Evolutionary conservation across 2,797 vertebrate species (phyloP).

Genomic region (Acomys russatus): DNA sequence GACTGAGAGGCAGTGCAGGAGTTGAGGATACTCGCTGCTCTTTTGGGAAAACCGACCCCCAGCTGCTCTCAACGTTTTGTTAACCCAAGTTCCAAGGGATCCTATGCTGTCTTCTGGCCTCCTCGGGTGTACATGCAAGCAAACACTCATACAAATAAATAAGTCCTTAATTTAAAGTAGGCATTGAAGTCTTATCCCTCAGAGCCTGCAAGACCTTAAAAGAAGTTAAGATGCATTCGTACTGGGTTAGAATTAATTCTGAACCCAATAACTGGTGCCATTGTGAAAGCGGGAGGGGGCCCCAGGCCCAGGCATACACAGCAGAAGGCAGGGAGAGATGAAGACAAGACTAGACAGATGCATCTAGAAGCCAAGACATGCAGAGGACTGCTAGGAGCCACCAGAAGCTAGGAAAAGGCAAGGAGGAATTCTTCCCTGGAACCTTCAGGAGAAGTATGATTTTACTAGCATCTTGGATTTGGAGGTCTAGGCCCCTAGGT

Average conservation of each 20-base stretch:
- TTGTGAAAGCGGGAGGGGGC: background rate
- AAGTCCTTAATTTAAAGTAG: background rate
- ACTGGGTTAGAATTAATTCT: background rate
- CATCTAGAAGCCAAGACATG: background rate
- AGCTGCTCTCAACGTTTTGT: background rate
- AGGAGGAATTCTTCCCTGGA: background rate
- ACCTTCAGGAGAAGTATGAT: background rate
- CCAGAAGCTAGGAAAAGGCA: background rate
- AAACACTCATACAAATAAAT: background rate
- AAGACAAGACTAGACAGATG: background rate
- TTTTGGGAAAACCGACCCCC: background rate
- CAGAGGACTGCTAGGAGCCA: background rate
- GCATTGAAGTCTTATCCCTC: background rate
- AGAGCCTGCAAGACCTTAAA: too few relatives aligned
- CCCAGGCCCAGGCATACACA: background rate
- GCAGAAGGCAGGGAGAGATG: background rate
- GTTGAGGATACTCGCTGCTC: background rate
- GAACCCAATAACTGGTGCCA: background rate
- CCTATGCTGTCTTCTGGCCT: background rate
- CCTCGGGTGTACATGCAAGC: background rate
- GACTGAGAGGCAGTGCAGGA: background rate
- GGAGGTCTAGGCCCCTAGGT: background rate
- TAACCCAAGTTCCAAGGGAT: background rate
- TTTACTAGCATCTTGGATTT: background rate
- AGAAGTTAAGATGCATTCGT: background rate